Conservation (phyloP, 2,888 invertebrate genomes). For the Cylloceria caligata region DNA sequence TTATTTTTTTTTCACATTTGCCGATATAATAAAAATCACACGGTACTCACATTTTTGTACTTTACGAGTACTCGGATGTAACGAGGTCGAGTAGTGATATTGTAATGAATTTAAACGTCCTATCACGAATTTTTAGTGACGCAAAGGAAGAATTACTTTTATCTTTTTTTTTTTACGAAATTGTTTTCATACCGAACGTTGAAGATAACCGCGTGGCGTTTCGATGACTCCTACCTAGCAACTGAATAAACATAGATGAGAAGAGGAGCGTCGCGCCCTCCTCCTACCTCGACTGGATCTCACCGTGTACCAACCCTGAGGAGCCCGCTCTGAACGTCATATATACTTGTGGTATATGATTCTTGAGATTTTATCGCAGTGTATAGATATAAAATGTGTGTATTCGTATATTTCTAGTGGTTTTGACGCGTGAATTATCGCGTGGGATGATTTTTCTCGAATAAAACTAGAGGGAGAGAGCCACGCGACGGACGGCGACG, state of each 20-base stretch:
- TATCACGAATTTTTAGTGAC: background rate
- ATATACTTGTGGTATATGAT: background rate
- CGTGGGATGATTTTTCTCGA: constrained; percentile 46
- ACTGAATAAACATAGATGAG: constrained; percentile 62
- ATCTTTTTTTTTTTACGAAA: background rate
- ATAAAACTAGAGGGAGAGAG: constrained; percentile 47
- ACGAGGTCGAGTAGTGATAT: background rate
- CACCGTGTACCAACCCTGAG: constrained; percentile 28
- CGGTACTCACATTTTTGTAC: constrained; percentile 20
- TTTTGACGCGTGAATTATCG: constrained; percentile 18
- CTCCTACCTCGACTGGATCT: background rate
- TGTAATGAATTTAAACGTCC: background rate
- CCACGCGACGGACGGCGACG: constrained; percentile 50
- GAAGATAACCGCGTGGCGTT: constrained; percentile 23
- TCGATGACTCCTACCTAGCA: constrained; percentile 49
- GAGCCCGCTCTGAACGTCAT: background rate
- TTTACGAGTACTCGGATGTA: constrained; percentile 6
- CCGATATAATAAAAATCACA: constrained; percentile 1
- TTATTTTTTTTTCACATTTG: background rate
- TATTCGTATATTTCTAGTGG: constrained; percentile 5
- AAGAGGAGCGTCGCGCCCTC: constrained; percentile 27
- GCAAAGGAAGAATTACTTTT: background rate
- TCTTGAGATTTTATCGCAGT: too few species aligned
- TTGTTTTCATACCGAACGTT: constrained; percentile 1
- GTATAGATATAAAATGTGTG: constrained; percentile 22